Evolutionary conservation across 2,888 invertebrate genomes (phyloP).

Genomic region (Myopa tessellatipennis): DNA sequence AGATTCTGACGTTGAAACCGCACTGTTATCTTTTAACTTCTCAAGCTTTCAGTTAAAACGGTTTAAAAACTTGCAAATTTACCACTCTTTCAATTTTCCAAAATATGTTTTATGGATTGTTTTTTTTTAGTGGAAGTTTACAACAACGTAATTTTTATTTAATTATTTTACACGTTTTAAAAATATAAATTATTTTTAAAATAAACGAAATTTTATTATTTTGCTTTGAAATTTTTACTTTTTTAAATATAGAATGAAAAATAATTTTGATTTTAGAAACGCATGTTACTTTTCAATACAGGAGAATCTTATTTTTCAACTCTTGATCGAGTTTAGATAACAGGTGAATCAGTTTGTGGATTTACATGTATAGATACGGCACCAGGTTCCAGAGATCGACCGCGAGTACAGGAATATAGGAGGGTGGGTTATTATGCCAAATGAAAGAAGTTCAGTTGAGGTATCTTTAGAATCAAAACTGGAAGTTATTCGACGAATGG

Average conservation of each 20-base stretch:
- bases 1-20: no score
- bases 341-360: no score
- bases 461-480: no score
- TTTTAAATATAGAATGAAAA: slow-evolving; percentile 18
- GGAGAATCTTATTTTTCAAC: neutral
- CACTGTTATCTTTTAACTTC: neutral
- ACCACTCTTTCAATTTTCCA: neutral
- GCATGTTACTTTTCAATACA: slow-evolving; percentile 11
- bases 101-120: slow-evolving; percentile 15
- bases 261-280: slow-evolving; percentile 22
- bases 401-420: no score
- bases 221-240: slow-evolving; percentile 29
- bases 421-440: no score
- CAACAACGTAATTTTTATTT: slow-evolving; percentile 22
- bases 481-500: no score
- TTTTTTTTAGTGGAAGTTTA: neutral
- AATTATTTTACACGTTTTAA: neutral
- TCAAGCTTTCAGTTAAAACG: neutral
- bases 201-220: slow-evolving; percentile 26
- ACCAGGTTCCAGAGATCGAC: no score
- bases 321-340: no score
- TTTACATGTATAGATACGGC: no score
- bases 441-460: no score
- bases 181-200: slow-evolving; percentile 17
- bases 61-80: slow-evolving; percentile 11